A percentile compares a stretch with the other conserved stretches of the same genome.
Evolutionary conservation across 2,888 invertebrate genomes (phyloP).

Genomic region (Galeruca laticollis): DNA sequence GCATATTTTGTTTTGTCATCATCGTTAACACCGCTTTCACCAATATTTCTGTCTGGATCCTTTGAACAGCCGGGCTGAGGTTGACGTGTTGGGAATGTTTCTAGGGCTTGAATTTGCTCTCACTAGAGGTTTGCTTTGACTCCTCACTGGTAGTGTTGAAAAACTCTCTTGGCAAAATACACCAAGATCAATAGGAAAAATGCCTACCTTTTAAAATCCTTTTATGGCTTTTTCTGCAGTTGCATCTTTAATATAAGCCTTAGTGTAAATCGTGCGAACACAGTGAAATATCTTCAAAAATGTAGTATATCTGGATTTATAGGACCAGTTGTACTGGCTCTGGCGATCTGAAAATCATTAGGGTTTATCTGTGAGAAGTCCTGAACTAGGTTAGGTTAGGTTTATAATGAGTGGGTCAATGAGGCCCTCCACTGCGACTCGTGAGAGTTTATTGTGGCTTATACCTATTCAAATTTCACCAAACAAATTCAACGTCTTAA

Average conservation of each 20-base stretch:
- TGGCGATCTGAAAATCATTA: too few relatives aligned
- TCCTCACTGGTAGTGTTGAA: background rate
- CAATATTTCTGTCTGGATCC: background rate
- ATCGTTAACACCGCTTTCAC: background rate
- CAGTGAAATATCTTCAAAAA: too few relatives aligned
- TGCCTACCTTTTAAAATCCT: constrained; percentile 30
- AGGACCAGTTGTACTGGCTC: too few relatives aligned
- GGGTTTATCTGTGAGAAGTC: too few relatives aligned
- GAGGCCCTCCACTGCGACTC: too few relatives aligned
- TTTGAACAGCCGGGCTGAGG: background rate
- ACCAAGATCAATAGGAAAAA: constrained; percentile 33
- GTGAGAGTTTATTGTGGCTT: too few relatives aligned
- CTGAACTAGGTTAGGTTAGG: too few relatives aligned
- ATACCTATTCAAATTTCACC: too few relatives aligned
- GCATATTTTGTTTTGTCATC: background rate
- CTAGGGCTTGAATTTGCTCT: background rate
- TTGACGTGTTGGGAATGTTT: too few relatives aligned
- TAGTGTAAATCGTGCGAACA: constrained; percentile 28
- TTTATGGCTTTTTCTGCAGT: constrained; percentile 32
- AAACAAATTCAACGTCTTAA: too few relatives aligned
- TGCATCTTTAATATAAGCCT: constrained; percentile 11
- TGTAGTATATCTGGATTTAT: too few relatives aligned
- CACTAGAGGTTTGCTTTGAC: background rate
- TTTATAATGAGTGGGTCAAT: too few relatives aligned
- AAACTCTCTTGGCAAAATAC: background rate